A percentile compares a stretch with the other conserved stretches of the same genome.
Conservation (phyloP, 2,888 invertebrate genomes). For the Panopea generosa region DNA sequence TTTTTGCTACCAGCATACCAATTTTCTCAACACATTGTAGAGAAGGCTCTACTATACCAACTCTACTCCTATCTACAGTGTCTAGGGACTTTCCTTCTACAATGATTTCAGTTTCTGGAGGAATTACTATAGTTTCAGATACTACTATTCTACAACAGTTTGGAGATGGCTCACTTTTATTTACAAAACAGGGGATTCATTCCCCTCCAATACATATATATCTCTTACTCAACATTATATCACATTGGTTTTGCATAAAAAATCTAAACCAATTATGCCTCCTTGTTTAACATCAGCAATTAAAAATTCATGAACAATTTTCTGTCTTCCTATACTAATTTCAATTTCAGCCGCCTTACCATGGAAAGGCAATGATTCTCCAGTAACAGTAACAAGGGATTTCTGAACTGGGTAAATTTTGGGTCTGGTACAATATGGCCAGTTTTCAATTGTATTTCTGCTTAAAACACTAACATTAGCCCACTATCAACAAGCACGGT, state of each 20-base stretch:
- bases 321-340: too few species aligned
- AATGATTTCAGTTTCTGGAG: conserved; percentile 19
- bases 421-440: too few species aligned
- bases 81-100: conserved; percentile 17
- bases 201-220: conserved; percentile 10
- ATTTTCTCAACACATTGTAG: conserved; percentile 11
- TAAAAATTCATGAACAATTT: too few species aligned
- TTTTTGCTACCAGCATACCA: too few species aligned
- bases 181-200: conserved; percentile 15
- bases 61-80: not conserved
- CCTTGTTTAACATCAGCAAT: too few species aligned
- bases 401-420: too few species aligned
- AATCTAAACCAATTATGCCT: too few species aligned
- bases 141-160: conserved; percentile 14
- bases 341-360: too few species aligned
- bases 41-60: conserved; percentile 12
- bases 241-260: conserved; percentile 28
- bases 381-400: conserved; percentile 15
- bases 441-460: not conserved
- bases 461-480: conserved; percentile 18
- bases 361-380: too few species aligned
- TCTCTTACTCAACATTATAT: conserved; percentile 20
- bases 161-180: not conserved
- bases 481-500: too few species aligned
- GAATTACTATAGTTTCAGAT: conserved; percentile 9